A percentile compares a stretch with the other conserved stretches of the same genome.
Evolutionary conservation across 2,888 invertebrate genomes (phyloP).

Genomic region (Frankliniella intonsa): DNA sequence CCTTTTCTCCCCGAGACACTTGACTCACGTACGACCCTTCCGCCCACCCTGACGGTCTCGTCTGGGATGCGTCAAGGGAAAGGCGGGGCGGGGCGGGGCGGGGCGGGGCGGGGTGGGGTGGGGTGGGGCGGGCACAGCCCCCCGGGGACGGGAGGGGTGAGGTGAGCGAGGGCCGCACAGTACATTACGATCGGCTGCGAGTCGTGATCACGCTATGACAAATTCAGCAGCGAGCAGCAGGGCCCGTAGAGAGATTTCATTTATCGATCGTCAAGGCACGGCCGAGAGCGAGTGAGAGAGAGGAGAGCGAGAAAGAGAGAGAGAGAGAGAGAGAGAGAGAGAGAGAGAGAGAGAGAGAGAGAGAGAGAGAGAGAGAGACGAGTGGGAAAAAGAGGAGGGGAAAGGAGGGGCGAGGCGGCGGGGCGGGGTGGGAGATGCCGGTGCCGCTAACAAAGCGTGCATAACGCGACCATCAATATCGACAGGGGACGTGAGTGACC

Average conservation of each 20-base stretch:
- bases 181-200: too few species aligned
- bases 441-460: conserved; percentile 19
- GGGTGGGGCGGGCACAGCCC: background rate
- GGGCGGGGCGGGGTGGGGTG: background rate
- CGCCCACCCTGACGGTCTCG: background rate
- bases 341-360: background rate
- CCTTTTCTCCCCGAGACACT: background rate
- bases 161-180: background rate
- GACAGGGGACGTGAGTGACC: conserved; percentile 17
- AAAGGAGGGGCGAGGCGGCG: background rate
- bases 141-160: background rate
- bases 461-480: conserved; percentile 25
- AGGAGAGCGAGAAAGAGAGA: background rate
- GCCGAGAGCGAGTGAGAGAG: background rate
- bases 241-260: background rate
- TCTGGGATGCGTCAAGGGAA: background rate
- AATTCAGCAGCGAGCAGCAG: background rate
- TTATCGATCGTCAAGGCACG: background rate
- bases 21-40: background rate
- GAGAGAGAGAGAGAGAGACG: background rate
- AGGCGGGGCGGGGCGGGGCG: background rate
- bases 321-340: background rate
- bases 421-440: background rate
- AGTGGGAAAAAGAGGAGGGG: background rate
- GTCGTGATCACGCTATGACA: background rate